These are phyloP conservation scores for Ichneumoninae sp. DNA, from an alignment of 2,888 invertebrate species.

Conservation along the genomic window DNA sequence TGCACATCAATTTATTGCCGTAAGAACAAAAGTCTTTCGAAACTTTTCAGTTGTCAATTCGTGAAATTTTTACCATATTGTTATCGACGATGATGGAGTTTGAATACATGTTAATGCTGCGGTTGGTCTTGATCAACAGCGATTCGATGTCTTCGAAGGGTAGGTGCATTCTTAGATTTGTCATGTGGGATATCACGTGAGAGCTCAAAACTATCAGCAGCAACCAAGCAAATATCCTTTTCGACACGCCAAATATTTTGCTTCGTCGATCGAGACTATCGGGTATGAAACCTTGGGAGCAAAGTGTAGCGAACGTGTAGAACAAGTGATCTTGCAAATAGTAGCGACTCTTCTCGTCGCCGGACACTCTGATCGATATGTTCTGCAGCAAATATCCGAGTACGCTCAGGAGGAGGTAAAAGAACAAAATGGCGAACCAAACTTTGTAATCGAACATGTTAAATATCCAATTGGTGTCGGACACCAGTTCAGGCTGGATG, in stretches of 20 bases:
- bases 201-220: constrained; percentile 68
- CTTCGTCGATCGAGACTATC: constrained; percentile 56
- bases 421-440: neutral
- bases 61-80: constrained; percentile 50
- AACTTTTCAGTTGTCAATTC: neutral
- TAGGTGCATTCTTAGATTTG: constrained; percentile 54
- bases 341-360: neutral
- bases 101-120: constrained; percentile 59
- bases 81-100: constrained; percentile 54
- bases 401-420: constrained; percentile 40
- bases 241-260: constrained; percentile 68
- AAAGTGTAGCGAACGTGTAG: constrained; percentile 67
- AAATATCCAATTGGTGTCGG: neutral
- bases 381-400: constrained; percentile 58
- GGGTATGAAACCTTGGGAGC: constrained; percentile 66
- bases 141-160: constrained; percentile 70
- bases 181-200: constrained; percentile 69
- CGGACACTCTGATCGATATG: neutral
- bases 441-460: neutral
- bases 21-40: too few species aligned
- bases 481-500: constrained; percentile 29
- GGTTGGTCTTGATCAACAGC: constrained; percentile 64
- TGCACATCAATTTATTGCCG: too few species aligned
- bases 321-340: constrained; percentile 68
- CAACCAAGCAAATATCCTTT: constrained; percentile 70